Percentiles rank a stretch among this genome's conserved stretches.
These are phyloP conservation scores for Alces alces DNA, from an alignment of 2,113 vertebrate species.

Conservation along the genomic window DNA sequence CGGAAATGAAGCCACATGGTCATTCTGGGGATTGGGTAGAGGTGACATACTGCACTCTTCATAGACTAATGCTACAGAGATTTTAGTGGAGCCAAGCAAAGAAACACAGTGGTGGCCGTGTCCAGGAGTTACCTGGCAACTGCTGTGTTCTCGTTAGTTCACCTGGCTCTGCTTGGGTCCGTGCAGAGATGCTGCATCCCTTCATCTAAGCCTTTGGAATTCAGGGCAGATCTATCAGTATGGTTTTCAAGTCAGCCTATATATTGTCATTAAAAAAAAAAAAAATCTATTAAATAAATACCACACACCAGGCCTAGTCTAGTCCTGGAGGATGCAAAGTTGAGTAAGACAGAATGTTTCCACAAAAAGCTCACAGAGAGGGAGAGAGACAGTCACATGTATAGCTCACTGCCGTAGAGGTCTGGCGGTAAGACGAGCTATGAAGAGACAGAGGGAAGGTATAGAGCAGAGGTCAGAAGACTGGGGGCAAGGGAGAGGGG, in stretches of 20 bases:
- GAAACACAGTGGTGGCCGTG: neutral
- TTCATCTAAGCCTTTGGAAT: neutral
- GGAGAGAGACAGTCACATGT: neutral
- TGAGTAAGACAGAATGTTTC: neutral
- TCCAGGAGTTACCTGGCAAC: neutral
- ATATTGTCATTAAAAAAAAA: neutral
- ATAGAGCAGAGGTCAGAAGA: neutral
- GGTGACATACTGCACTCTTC: neutral
- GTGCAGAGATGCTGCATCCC: fast-evolving
- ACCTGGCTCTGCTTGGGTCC: neutral
- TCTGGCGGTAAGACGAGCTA: neutral
- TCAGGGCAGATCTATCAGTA: neutral
- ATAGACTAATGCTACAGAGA: neutral
- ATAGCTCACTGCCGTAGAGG: neutral
- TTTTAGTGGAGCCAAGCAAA: neutral
- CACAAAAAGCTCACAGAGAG: neutral
- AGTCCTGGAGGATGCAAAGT: neutral
- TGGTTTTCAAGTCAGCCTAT: neutral
- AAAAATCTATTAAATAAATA: neutral
- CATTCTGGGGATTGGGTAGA: neutral
- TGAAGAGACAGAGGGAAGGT: neutral
- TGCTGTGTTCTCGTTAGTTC: fast-evolving
- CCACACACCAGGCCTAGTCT: neutral
- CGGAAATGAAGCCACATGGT: fast-evolving
- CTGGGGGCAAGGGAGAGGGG: too few relatives aligned